These are phyloP conservation scores for Castor canadensis DNA, from an alignment of 2,113 vertebrate species.

Conservation along the genomic window DNA sequence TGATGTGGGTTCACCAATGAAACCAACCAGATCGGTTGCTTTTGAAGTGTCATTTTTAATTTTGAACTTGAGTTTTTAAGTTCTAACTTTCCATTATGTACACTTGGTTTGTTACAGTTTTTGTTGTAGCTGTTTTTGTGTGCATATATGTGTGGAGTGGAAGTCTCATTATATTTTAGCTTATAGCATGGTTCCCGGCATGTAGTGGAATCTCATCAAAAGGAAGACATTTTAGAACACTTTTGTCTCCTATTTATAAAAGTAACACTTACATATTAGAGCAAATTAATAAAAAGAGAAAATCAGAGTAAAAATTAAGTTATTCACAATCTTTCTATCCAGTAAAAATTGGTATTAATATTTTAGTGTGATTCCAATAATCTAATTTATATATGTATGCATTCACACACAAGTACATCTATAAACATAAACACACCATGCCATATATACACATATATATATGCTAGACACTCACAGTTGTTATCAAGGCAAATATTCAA, in stretches of 20 bases:
- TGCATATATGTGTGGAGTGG: neutral
- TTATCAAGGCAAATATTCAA: neutral
- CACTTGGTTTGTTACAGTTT: neutral
- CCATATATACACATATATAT: neutral
- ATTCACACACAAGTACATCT: neutral
- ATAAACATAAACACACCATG: neutral
- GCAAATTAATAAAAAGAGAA: neutral
- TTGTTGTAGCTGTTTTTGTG: neutral
- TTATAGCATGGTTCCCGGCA: neutral
- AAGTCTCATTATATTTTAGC: neutral
- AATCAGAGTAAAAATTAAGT: slow-evolving; percentile 3
- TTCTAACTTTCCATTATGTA: neutral
- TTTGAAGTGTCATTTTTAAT: neutral
- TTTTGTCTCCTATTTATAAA: neutral
- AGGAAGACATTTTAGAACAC: too few relatives aligned
- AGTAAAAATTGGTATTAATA: neutral
- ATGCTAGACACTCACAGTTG: neutral
- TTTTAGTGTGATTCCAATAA: neutral
- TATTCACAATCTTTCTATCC: neutral
- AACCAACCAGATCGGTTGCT: neutral
- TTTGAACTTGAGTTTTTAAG: neutral
- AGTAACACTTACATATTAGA: neutral
- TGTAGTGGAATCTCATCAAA: neutral
- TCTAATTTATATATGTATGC: neutral
- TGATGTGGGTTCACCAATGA: neutral